Conservation (phyloP, 2,797 vertebrate genomes). For the Gallinago solitaria region DNA sequence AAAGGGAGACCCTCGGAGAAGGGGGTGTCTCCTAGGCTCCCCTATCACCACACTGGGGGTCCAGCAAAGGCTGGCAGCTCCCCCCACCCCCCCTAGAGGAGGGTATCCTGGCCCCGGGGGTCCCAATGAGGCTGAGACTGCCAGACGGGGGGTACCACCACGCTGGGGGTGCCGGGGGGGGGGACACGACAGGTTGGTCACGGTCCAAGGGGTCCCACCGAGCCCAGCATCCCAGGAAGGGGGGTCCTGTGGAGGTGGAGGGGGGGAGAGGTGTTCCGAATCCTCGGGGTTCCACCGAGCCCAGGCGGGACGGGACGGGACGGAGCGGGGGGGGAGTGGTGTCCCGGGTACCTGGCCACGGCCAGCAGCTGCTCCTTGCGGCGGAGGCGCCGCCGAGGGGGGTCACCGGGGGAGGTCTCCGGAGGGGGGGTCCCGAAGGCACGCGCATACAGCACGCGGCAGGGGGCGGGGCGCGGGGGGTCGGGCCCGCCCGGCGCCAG, state of each 20-base stretch:
- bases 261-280: not conserved
- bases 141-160: not conserved
- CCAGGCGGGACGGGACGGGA: not conserved
- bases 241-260: not conserved
- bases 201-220: not conserved
- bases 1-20: not conserved
- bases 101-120: not conserved
- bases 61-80: not conserved
- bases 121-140: not conserved
- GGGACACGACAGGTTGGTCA: not conserved
- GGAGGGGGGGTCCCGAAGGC: constrained; percentile 72
- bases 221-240: not conserved
- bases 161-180: not conserved
- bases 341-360: constrained; percentile 80
- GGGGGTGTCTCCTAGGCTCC: not conserved
- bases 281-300: not conserved
- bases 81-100: not conserved
- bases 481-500: constrained; percentile 80
- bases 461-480: constrained; percentile 61
- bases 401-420: constrained; percentile 42
- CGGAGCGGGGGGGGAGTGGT: too few relatives aligned
- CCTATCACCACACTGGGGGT: not conserved
- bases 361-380: constrained; percentile 79
- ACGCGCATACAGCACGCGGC: constrained; percentile 83
- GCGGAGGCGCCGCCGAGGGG: constrained; percentile 78